Evolutionary conservation across 2,888 invertebrate species (phyloP), one percentile per base, ranked within the genome.

Genomic region (Hofmannophila pseudospretella): DNA sequence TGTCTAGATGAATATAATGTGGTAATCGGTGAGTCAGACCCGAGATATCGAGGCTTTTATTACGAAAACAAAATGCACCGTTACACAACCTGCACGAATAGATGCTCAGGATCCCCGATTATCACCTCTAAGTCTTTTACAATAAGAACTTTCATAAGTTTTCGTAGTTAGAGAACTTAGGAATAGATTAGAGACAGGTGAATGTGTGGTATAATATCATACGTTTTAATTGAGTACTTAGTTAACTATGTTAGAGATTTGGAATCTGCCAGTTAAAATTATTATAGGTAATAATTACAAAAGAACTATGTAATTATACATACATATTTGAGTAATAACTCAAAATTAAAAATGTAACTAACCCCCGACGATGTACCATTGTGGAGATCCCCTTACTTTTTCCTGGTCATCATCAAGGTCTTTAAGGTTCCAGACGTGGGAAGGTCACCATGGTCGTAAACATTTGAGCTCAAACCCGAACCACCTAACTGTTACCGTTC

Each of bases 31-130:
- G 76, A 77, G 55, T 74, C 74, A 70, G 56, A 64, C 48, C 39
- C 59, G 57, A 70, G 72, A 62, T 71, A 76, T 74, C 58, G 61
- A 63, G 56, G 57, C 67, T 67, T 72, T 72, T 70, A 76, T 72
- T 72, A 77, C 71, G 65, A 75, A 75, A 77, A 76, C 73, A 71
- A 72, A n/a, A 75, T 75, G 72, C 69, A 75, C 75, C 73, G 73
- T 76, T 79, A 72, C 63, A 54, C 58, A 67, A 68, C 64, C 58
- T 54, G 58, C 49, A 54, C 49, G 47, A 45, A 51, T 39, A 38
- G 34, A 47, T 42, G 14, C 41, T 48, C 20, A 37, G 44, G 27
- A 69, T 53, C 58, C 58, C 45, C 26, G 12, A 38, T 13, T 26
- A 13, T 16, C 25, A 14, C 10, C 31, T 38, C 23, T 38, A 34